Conservation (phyloP, 2,888 invertebrate genomes). For the Hydrotaea diabolus region DNA sequence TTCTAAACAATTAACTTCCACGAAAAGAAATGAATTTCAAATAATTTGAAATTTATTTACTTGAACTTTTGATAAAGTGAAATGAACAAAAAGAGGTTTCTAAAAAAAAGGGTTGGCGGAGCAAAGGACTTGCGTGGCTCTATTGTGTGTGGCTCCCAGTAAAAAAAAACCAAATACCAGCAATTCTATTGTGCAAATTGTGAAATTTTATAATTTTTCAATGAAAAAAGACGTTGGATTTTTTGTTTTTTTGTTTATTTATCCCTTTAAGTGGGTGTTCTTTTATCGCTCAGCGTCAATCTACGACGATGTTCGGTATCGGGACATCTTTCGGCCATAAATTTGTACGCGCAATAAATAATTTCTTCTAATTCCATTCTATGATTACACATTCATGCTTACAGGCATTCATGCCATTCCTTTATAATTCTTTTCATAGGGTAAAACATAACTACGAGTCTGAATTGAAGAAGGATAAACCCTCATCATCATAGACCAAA, state of each 20-base stretch:
- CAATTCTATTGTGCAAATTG: conserved; percentile 35
- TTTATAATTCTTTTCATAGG: not conserved
- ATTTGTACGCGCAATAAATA: conserved; percentile 35
- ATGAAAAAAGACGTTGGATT: not conserved
- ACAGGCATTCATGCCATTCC: not conserved
- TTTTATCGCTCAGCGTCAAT: conserved; percentile 38
- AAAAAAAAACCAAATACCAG: conserved; percentile 8
- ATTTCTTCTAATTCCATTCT: not conserved
- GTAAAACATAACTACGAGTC: no score
- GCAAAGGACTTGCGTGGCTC: conserved; percentile 25
- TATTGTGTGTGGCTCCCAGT: conserved; percentile 34
- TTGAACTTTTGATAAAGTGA: conserved; percentile 12
- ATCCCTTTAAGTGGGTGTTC: conserved; percentile 59
- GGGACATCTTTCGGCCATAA: conserved; percentile 29
- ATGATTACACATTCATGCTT: no score
- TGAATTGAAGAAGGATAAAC: conserved; percentile 46
- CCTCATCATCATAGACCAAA: conserved; percentile 64
- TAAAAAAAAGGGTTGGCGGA: conserved; percentile 55
- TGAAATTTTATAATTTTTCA: not conserved
- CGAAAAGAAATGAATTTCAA: conserved; percentile 34
- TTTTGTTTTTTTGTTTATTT: not conserved
- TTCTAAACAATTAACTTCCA: conserved; percentile 62
- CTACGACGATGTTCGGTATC: not conserved
- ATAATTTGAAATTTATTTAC: not conserved
- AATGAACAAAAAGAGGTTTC: conserved; percentile 48